Percentiles rank a stretch among this genome's conserved stretches.
Conservation (phyloP, 1,140 invertebrate species). For the Microvelia longipes region DNA sequence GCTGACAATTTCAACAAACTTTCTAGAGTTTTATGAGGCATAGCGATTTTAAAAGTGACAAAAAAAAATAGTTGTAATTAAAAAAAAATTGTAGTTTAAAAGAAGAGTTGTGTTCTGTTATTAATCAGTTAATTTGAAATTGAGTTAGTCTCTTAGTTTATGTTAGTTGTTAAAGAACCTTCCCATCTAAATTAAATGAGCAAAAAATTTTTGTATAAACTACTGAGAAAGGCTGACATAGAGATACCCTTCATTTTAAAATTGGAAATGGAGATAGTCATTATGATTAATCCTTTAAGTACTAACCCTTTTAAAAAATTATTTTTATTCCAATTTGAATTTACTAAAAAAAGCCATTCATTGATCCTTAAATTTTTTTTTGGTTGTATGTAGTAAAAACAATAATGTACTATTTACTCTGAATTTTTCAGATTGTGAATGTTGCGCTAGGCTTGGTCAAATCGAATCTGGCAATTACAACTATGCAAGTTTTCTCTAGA, state of each 20-base stretch:
- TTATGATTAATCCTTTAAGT: not conserved
- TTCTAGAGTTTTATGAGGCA: not conserved
- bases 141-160: too few relatives aligned
- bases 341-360: not conserved
- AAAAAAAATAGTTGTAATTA: not conserved
- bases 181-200: too few relatives aligned
- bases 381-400: not conserved
- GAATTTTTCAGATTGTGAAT: constrained; percentile 57
- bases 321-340: not conserved
- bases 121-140: too few relatives aligned
- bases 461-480: constrained; percentile 64
- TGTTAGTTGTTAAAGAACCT: too few relatives aligned
- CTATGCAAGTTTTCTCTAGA: constrained; percentile 77
- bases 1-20: not conserved
- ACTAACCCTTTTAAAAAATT: not conserved
- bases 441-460: constrained; percentile 60
- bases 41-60: not conserved
- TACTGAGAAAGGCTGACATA: too few relatives aligned
- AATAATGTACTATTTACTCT: not conserved
- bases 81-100: too few relatives aligned
- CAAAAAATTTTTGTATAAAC: too few relatives aligned
- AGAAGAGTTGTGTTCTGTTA: too few relatives aligned
- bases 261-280: not conserved
- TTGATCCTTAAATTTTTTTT: not conserved
- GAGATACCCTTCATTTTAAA: too few relatives aligned